Conservation (phyloP, 2,113 vertebrate genomes). For the Epinephelus lanceolatus region DNA sequence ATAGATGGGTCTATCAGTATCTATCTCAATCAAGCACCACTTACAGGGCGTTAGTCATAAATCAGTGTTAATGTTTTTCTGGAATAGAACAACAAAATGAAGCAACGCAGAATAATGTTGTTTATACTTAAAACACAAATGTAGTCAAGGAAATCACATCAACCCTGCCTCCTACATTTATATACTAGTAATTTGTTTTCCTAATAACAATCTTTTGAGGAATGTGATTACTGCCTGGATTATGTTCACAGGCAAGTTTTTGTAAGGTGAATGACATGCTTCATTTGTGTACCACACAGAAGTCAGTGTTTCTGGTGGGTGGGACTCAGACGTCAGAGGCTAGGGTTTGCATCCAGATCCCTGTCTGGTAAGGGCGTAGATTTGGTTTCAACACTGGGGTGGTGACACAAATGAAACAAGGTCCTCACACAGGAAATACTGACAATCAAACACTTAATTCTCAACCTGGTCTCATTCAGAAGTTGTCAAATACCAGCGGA, state of each 20-base stretch:
- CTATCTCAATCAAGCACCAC: neutral
- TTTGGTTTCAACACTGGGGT: too few species aligned
- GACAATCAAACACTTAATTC: too few species aligned
- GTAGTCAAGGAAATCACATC: neutral
- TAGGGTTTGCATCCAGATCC: neutral
- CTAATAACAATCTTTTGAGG: neutral
- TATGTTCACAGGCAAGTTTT: neutral
- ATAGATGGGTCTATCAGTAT: neutral
- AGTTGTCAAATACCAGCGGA: too few species aligned
- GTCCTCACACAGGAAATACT: too few species aligned
- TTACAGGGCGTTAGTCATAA: neutral
- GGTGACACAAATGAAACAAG: too few species aligned
- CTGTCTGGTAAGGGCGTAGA: neutral
- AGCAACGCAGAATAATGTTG: neutral
- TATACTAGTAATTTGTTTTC: neutral
- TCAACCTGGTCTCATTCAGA: too few species aligned
- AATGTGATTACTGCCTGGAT: constrained; percentile 1
- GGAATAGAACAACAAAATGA: neutral
- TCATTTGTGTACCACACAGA: neutral
- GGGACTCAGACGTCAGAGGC: too few species aligned
- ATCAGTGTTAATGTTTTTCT: neutral
- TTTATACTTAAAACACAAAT: neutral
- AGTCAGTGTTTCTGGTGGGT: neutral
- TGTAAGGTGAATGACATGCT: neutral
- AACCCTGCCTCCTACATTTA: neutral